A percentile compares a stretch with the other conserved stretches of the same genome.
Evolutionary conservation across 2,113 vertebrate genomes (phyloP).

Genomic region (Pseudorasbora parva): DNA sequence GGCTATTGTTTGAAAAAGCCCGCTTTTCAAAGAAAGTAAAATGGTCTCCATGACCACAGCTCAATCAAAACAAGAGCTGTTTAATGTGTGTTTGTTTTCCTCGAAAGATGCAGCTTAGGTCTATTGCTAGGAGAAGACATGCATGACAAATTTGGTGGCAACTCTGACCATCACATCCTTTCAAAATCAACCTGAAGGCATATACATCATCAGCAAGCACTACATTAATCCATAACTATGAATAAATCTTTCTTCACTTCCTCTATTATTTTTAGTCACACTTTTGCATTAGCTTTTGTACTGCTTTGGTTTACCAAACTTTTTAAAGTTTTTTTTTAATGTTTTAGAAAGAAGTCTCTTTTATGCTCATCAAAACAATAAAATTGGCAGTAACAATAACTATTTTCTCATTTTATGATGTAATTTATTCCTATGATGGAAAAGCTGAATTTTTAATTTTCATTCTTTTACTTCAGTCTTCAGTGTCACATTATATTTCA

Average conservation of each 20-base stretch:
- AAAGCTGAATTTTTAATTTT: background rate
- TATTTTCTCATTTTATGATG: background rate
- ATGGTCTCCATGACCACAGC: constrained; percentile 47
- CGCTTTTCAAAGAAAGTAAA: constrained; percentile 50
- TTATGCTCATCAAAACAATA: background rate
- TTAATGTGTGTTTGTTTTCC: constrained; percentile 8
- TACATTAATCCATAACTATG: background rate
- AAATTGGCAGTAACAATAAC: background rate
- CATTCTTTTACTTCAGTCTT: background rate
- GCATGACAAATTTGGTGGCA: constrained; percentile 7
- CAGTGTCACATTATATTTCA: background rate
- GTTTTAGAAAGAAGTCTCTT: background rate
- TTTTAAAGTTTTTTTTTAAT: background rate
- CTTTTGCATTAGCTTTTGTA: background rate
- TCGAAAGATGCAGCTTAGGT: constrained; percentile 35
- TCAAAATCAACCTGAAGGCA: background rate
- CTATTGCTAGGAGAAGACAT: constrained; percentile 6
- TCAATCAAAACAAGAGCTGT: constrained; percentile 43
- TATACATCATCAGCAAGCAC: background rate
- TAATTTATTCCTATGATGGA: background rate
- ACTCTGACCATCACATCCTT: background rate
- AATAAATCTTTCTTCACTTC: background rate
- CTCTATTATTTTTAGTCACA: background rate
- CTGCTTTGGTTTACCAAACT: background rate
- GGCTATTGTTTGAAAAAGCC: constrained; percentile 36